Base-by-base conservation (phyloP, 2,797 vertebrate species). In the Sorex maritimensis region DNA sequence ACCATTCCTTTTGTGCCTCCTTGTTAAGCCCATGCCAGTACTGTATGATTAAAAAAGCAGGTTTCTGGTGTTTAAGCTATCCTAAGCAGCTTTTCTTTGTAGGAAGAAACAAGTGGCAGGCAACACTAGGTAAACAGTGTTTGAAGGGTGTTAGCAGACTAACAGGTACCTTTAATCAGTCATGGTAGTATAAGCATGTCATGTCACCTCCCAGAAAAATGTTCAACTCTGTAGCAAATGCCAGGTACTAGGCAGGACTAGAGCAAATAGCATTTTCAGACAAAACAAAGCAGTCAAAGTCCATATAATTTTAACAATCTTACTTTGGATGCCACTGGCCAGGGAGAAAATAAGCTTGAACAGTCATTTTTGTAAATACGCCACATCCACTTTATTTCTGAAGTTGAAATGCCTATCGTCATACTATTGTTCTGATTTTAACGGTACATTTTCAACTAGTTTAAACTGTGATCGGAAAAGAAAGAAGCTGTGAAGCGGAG, bases 21-120 rank as follows among this genome's bases (percentile, higher is more conserved):
- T 97, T 96, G 97, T 96, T 97, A 97, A 75, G 93, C 96, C 90
- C 91, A 95, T 94, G 94, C 91, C 95, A 95, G 94, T 96, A 95
- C 58, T 89, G 34, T 77, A 81, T 81, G 19, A 81, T 90, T 92
- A 96, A 87, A 86, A 94, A 95, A 92, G 92, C 83, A 5, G 92
- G 84, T 38, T 93, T 68, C 17, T 23, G 6, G 0, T 77, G 75
- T 95, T 93, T 95, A 6, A 93, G 93, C 94, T 96, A 6, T 91
- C 91, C 71, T 74, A 90, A 91, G 96, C 95, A 96, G 95, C 30
- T 78, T 38, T 79, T 74, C n/a, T 81, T 68, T 28, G 23, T 81
- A 74, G 69, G 34, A 58, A 26, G 77, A 67, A 89, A 80, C 11
- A 58, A 23, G 58, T 38, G 17, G 80, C 80, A 81, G 88, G 55